Evolutionary conservation across 2,888 invertebrate species (phyloP).

Genomic region (Drosophila merina): DNA sequence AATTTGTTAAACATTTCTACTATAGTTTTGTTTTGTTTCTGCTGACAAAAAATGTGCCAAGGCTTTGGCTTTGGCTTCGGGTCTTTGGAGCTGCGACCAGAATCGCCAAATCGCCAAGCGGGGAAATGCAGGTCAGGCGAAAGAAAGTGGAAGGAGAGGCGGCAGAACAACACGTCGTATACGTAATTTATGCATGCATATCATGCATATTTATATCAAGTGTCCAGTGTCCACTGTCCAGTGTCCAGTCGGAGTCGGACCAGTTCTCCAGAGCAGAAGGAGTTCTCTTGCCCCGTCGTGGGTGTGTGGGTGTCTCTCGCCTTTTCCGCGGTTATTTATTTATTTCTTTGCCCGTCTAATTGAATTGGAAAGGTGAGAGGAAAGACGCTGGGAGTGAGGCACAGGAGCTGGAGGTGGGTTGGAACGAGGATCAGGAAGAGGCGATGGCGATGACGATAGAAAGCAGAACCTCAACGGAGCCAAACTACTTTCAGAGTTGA

Average conservation of each 20-base stretch:
- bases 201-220: constrained; percentile 65
- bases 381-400: not conserved
- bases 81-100: constrained; percentile 29
- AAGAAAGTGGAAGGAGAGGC: constrained; percentile 34
- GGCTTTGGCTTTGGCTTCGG: constrained; percentile 40
- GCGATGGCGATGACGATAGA: constrained; percentile 30
- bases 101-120: constrained; percentile 23
- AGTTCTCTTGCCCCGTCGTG: constrained; percentile 29
- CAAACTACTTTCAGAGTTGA: constrained; percentile 77
- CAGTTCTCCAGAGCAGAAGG: constrained; percentile 59
- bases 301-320: constrained; percentile 33
- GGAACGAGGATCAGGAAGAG: not conserved
- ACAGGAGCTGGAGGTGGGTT: constrained; percentile 26
- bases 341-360: constrained; percentile 53
- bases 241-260: constrained; percentile 31
- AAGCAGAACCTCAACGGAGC: constrained; percentile 66
- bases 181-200: constrained; percentile 79
- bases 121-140: constrained; percentile 52
- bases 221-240: constrained; percentile 3
- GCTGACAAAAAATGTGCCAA: constrained; percentile 59
- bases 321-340: constrained; percentile 24
- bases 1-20: constrained; percentile 42
- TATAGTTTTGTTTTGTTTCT: constrained; percentile 10
- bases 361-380: constrained; percentile 74
- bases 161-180: constrained; percentile 63